Percentiles rank a stretch among this genome's conserved stretches.
phyloP scores from a whole-genome alignment of 1,140 invertebrate genomes.

The Polyergus mexicanus region DNA sequence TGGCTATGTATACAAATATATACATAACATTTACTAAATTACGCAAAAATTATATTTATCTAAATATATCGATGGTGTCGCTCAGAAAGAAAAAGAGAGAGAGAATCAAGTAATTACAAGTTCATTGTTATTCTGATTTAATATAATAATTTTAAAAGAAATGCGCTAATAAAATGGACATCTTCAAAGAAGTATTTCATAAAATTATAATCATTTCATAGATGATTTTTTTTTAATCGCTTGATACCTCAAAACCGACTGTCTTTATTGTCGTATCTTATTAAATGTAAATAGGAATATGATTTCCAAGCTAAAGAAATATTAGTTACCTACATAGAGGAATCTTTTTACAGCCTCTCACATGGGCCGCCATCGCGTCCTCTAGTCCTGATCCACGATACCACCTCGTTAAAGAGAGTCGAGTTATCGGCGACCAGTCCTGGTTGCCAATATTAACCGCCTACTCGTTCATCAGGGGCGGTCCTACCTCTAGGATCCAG shows the following conservation, averaged over 20 bases:
- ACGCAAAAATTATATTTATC: neutral
- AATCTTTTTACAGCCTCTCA: constrained; percentile 54
- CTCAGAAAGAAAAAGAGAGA: too few relatives aligned
- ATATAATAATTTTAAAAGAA: neutral
- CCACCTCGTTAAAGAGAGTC: constrained; percentile 76
- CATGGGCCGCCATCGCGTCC: constrained; percentile 76
- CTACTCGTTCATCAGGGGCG: constrained; percentile 81
- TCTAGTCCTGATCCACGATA: constrained; percentile 75
- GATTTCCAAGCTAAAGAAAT: constrained; percentile 1
- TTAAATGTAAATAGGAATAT: neutral
- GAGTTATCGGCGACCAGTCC: constrained; percentile 73
- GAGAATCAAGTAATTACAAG: neutral
- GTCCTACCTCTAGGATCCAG: constrained; percentile 82
- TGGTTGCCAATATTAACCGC: constrained; percentile 75
- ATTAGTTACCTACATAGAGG: constrained; percentile 41
- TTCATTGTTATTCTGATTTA: neutral
- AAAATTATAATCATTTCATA: neutral
- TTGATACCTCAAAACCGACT: neutral
- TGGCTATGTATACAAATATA: neutral
- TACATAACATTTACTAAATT: neutral
- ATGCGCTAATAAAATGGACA: neutral
- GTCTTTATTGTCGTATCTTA: neutral
- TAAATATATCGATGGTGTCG: neutral
- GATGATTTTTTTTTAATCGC: neutral
- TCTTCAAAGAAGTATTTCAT: neutral